Evolutionary conservation across 2,888 invertebrate genomes (phyloP).

Genomic region (Conops quadrifasciatus): DNA sequence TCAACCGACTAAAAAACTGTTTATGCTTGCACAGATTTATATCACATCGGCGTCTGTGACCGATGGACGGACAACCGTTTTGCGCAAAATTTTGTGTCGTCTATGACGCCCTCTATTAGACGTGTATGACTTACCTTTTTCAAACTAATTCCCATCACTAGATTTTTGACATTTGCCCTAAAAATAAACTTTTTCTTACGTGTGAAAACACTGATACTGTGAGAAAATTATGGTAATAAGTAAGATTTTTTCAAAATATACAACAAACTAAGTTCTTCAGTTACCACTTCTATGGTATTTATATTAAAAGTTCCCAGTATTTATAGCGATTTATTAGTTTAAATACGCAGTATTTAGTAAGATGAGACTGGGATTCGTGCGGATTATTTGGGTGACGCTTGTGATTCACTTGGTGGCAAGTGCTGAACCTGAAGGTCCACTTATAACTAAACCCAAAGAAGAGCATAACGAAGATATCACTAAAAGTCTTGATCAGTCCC

Average conservation of each 20-base stretch:
- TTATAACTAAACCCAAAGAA: constrained; percentile 29
- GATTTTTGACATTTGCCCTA: neutral
- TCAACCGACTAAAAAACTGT: too few species aligned
- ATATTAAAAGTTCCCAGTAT: neutral
- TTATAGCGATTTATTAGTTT: neutral
- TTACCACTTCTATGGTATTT: neutral
- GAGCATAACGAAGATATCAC: constrained; percentile 27
- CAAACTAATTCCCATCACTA: too few species aligned
- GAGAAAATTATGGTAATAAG: neutral
- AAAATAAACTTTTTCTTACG: constrained; percentile 39
- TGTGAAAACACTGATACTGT: constrained; percentile 36
- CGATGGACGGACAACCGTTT: too few species aligned
- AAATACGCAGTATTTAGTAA: neutral
- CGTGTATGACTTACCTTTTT: too few species aligned
- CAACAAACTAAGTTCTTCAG: neutral
- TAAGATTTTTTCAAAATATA: neutral
- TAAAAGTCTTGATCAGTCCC: neutral
- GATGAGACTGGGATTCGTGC: constrained; percentile 47
- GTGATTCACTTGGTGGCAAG: constrained; percentile 40
- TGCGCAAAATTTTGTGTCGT: too few species aligned
- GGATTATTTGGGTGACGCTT: constrained; percentile 44
- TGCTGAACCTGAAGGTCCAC: constrained; percentile 55
- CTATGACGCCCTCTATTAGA: too few species aligned
- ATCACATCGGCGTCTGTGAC: too few species aligned
- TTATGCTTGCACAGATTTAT: too few species aligned